Conservation (phyloP, 92 coral and sea anemone genomes). For the Bergia puertoricense region DNA sequence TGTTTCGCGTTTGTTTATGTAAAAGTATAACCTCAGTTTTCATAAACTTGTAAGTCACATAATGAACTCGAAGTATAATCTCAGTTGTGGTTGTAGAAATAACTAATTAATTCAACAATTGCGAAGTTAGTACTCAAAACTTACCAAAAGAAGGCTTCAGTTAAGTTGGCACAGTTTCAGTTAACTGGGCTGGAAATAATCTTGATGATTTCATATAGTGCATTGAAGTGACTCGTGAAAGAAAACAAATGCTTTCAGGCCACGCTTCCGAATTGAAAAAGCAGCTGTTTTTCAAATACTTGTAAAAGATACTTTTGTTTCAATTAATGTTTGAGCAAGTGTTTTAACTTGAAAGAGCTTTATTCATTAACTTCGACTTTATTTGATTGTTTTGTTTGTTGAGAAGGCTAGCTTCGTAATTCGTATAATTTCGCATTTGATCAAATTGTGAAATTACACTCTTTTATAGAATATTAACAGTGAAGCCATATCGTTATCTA, state of each 20-base stretch:
- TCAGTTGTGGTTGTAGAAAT: too few species aligned
- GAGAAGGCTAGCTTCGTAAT: neutral
- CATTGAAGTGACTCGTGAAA: neutral
- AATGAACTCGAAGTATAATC: neutral
- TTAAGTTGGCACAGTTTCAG: too few species aligned
- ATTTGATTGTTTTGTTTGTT: neutral
- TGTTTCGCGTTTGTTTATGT: too few species aligned
- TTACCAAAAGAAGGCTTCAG: neutral
- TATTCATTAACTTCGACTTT: neutral
- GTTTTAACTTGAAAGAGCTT: constrained; percentile 2
- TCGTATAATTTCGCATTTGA: neutral
- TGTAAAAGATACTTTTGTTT: constrained; percentile 23
- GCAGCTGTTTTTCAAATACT: constrained; percentile 5
- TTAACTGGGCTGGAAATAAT: too few species aligned
- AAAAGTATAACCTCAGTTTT: too few species aligned
- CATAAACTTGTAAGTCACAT: too few species aligned
- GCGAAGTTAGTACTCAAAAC: neutral
- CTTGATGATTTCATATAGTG: neutral
- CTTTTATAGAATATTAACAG: too few species aligned
- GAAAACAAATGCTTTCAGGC: neutral
- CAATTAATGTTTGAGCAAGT: constrained; percentile 12
- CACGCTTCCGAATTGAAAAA: neutral
- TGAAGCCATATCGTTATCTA: too few species aligned
- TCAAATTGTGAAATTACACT: too few species aligned
- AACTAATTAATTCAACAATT: too few species aligned